Evolutionary conservation across 2,888 invertebrate genomes (phyloP).

Genomic region (Leucoma salicis): DNA sequence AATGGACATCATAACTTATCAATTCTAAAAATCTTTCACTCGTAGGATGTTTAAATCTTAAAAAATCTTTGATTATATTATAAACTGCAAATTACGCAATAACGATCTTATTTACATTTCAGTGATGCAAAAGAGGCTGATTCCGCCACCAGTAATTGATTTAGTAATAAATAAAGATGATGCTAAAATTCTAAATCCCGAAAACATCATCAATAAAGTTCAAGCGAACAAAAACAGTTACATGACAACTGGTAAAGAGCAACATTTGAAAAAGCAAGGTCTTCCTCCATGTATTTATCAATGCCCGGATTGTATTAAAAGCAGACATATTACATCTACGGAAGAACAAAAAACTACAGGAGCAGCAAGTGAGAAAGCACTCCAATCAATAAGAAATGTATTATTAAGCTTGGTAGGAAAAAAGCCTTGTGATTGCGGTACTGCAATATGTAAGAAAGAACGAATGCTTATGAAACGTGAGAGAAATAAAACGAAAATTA

Average conservation of each 20-base stretch:
- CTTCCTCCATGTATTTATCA: not conserved
- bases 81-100: no score
- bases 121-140: not conserved
- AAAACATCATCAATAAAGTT: not conserved
- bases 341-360: not conserved
- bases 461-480: not conserved
- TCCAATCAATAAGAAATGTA: not conserved
- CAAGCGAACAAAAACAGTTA: not conserved
- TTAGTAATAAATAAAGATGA: conserved; percentile 7
- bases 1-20: no score
- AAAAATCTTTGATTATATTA: no score
- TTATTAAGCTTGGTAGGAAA: not conserved
- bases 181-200: conserved; percentile 5
- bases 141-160: conserved; percentile 3
- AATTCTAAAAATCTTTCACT: no score
- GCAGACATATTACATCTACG: not conserved
- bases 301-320: not conserved
- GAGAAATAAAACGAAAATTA: not conserved
- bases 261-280: not conserved
- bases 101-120: not conserved
- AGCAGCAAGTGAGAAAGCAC: not conserved
- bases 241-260: not conserved
- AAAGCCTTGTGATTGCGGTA: conserved; percentile 20
- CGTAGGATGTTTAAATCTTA: no score
- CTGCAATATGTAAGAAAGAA: conserved; percentile 11